Conservation (phyloP, 2,113 vertebrate species). For the Balaeniceps rex region DNA sequence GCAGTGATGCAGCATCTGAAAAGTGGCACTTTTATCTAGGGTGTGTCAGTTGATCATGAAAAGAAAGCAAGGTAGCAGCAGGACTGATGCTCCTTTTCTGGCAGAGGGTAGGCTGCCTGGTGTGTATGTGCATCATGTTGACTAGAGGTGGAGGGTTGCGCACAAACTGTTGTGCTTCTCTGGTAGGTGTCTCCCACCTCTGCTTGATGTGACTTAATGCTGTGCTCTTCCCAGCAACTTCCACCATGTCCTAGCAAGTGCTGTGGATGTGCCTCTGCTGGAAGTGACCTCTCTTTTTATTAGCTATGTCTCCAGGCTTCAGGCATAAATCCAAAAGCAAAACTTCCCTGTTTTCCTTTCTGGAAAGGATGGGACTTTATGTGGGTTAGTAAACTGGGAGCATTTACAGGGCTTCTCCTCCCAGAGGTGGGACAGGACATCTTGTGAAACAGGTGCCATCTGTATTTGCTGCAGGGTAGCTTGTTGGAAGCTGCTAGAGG, state of each 20-base stretch:
- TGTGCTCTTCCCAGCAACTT: background rate
- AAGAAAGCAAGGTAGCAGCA: background rate
- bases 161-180: background rate
- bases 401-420: background rate
- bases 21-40: background rate
- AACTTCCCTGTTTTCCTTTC: background rate
- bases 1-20: background rate
- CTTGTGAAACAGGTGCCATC: background rate
- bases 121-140: accelerated
- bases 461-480: background rate
- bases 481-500: background rate
- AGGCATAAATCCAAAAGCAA: background rate
- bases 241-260: background rate
- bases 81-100: background rate
- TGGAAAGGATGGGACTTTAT: background rate
- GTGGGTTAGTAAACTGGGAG: background rate
- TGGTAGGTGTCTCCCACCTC: background rate
- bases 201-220: background rate
- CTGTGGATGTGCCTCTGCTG: background rate
- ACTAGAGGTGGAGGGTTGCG: background rate
- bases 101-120: background rate
- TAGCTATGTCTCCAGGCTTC: background rate
- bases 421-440: background rate
- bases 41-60: background rate
- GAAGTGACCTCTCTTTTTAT: background rate